These are phyloP conservation scores for Numenius arquata DNA, from an alignment of 2,113 vertebrate genomes.

Conservation along the genomic window DNA sequence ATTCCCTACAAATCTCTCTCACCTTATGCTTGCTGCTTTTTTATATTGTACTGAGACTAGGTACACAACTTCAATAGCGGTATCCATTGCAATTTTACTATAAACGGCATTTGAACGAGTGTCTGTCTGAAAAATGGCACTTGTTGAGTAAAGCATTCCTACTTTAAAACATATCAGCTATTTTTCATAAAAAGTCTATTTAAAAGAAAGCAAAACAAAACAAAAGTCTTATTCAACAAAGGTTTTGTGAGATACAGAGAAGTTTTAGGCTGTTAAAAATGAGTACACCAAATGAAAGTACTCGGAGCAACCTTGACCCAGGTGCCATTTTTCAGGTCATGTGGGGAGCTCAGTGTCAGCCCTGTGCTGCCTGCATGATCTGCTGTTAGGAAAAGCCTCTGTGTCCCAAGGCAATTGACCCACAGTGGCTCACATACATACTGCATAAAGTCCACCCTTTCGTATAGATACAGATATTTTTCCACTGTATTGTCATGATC, in stretches of 20 bases:
- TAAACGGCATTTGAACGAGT: not conserved
- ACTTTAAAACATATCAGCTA: not conserved
- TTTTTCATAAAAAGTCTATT: not conserved
- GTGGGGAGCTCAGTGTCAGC: not conserved
- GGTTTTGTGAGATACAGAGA: not conserved
- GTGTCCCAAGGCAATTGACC: not conserved
- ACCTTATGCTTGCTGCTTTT: not conserved
- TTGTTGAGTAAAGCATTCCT: not conserved
- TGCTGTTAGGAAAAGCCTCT: not conserved
- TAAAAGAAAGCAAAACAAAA: not conserved
- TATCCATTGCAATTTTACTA: not conserved
- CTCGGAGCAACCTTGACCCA: not conserved
- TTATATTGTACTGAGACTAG: not conserved
- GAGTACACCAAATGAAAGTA: not conserved
- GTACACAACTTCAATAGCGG: not conserved
- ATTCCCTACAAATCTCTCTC: not conserved
- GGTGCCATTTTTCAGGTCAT: not conserved
- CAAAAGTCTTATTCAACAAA: not conserved
- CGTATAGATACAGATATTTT: not conserved
- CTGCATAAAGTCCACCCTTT: fast-evolving
- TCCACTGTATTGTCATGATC: not conserved
- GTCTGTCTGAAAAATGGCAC: not conserved
- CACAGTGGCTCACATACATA: not conserved
- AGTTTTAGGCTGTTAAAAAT: not conserved
- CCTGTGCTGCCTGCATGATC: not conserved